Evolutionary conservation across 2,888 invertebrate species (phyloP), one percentile per base, ranked within the genome.

Genomic region (Drosophila cognata): DNA sequence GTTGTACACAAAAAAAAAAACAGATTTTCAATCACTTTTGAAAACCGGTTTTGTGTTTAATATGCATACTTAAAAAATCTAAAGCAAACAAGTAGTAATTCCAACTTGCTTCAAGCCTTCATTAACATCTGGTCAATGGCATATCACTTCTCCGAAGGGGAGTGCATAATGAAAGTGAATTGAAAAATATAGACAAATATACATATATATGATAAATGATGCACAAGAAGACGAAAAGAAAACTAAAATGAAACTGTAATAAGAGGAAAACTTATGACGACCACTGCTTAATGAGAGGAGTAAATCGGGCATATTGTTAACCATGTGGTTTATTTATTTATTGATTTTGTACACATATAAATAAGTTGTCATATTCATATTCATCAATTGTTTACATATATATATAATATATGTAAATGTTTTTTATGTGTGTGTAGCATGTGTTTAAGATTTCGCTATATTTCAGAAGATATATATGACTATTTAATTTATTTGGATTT

Each of bases 281-380:
- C 11, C 28, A 63, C 8, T 66, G 35, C 25, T 25, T 28, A 11
- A 16, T 50, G n/a, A 48, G 35, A 5, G 2, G 4, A 38, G 18
- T 21, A 35, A 52, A 31, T 43, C 21, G 51, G 43, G 38, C 36
- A 58, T 51, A 16, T 46, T 13, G 46, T 46, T 46, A 25, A 21
- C 67, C 59, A 57, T 74, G 51, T 57, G 58, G 52, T 62, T 71
- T 48, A 71, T 61, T 53, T 46, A 31, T 78, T 78, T 71, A 78
- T 71, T 81, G 48, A 52, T 66, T 70, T 66, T 70, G 62, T 80
- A 80, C 81, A 76, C 81, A 71, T 53, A 61, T 67, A 70, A 62
- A 70, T 66, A 67, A 64, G 51, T 78, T 71, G 55, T 67, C 51
- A 33, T 74, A 74, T 64, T 41, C 46, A 58, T 41, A 46, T 59